Evolutionary conservation across 2,888 invertebrate genomes (phyloP), one percentile per base, ranked within the genome.

Genomic region (Erebia palarica): DNA sequence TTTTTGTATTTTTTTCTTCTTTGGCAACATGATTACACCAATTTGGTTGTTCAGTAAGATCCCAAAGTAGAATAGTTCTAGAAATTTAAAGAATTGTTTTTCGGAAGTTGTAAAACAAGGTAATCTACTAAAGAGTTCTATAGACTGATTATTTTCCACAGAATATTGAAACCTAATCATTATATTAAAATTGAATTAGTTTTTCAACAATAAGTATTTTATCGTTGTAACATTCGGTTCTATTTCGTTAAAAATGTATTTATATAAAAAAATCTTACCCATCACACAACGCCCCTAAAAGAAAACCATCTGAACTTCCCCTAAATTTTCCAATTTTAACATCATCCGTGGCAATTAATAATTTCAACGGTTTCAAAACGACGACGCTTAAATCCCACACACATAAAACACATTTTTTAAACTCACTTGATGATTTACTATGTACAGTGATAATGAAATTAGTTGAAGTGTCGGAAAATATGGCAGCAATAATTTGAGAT

Each of bases 1-100:
- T 77, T 70, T 85, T 75, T 5, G 78, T 76, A 64, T 77, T n/a
- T 78, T 84, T 84, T 58, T 78, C 76, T 0, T 78, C 76, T n/a
- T 66, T 81, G 73, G 76, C 74, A 81, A 80, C 81, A 81, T 83
- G 79, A 10, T 78, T 76, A 2, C 77, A 78, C 86, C 88, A 89
- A 3, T 81, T 82, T 8, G 89, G 83, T 57, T 86, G 81, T 71
- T 92, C 92, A 3, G 91, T 83, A 13, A 93, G 76, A 77, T 93
- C 92, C 92, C 92, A 93, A 0, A 93, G 78, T 27, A 91, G 91
- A 75, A 92, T 79, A 16, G 91, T 86, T n/a, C 92, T 93, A 74
- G 68, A 85, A 82, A 59, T 16, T 49, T 58, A 21, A 49, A 67
- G 65, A 57, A 27, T 59, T 57, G 59, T 9, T n/a, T 51, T 13